Percentiles rank a stretch among this genome's conserved stretches.
Evolutionary conservation across 2,797 vertebrate genomes (phyloP).

Genomic region (Chiroxiphia lanceolata): DNA sequence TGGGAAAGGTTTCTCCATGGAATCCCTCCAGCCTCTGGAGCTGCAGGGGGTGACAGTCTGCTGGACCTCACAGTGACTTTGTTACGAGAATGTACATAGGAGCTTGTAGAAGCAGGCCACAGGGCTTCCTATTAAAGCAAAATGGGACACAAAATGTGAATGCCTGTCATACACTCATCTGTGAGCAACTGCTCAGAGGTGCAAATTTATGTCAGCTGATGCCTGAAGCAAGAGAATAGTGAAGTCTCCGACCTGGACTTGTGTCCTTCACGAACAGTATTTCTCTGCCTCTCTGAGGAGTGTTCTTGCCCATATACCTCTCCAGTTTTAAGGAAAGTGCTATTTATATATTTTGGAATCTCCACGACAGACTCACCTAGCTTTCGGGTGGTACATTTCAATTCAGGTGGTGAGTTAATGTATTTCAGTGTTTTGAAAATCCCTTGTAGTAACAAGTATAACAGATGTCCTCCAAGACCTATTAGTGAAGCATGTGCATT

Average conservation of each 20-base stretch:
- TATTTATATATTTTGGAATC: neutral
- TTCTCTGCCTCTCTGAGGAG: neutral
- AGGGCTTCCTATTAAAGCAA: neutral
- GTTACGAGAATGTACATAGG: neutral
- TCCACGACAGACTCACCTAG: neutral
- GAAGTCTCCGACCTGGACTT: neutral
- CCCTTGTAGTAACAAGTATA: neutral
- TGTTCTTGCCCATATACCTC: neutral
- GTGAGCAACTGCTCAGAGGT: neutral
- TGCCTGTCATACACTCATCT: neutral
- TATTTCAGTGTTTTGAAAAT: neutral
- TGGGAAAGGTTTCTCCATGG: neutral
- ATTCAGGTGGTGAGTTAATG: neutral
- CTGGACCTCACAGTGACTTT: slow-evolving; percentile 3
- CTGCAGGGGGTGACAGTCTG: neutral
- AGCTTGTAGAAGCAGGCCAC: neutral
- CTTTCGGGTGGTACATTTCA: neutral
- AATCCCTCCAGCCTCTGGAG: neutral
- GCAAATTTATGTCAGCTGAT: neutral
- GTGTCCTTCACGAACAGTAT: neutral
- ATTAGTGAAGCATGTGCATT: neutral
- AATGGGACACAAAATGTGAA: neutral
- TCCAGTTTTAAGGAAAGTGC: neutral
- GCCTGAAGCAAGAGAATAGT: neutral
- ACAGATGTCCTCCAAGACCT: neutral